Conservation (phyloP, 2,797 vertebrate genomes). For the Lagorchestes hirsutus region DNA sequence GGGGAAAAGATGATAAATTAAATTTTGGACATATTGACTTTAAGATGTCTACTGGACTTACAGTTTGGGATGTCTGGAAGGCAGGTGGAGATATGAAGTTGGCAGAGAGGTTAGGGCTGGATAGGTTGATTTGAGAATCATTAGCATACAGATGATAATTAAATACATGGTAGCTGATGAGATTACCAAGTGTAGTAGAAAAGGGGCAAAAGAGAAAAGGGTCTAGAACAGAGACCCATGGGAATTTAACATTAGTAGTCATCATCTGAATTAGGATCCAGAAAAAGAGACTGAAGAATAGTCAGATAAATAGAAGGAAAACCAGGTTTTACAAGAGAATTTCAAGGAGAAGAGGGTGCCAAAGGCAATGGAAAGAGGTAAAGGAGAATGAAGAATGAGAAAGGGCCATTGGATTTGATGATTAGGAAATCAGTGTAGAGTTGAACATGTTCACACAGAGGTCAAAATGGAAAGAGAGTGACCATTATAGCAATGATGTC, state of each 20-base stretch:
- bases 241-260: not conserved
- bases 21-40: not conserved
- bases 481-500: not conserved
- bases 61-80: not conserved
- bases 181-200: not conserved
- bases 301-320: not conserved
- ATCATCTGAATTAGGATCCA: not conserved
- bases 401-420: not conserved
- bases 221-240: not conserved
- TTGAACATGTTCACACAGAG: not conserved
- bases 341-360: not conserved
- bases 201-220: not conserved
- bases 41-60: not conserved
- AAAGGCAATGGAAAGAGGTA: not conserved
- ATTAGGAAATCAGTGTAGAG: not conserved
- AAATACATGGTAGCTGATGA: not conserved
- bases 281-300: no score
- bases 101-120: not conserved
- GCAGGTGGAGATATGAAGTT: not conserved
- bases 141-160: not conserved
- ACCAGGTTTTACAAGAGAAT: not conserved
- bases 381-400: not conserved
- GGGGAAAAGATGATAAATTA: not conserved
- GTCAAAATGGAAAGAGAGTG: not conserved
- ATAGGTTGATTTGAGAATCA: not conserved